Conservation (phyloP, 2,888 invertebrate genomes). For the Lepidocyrtinus sp. region DNA sequence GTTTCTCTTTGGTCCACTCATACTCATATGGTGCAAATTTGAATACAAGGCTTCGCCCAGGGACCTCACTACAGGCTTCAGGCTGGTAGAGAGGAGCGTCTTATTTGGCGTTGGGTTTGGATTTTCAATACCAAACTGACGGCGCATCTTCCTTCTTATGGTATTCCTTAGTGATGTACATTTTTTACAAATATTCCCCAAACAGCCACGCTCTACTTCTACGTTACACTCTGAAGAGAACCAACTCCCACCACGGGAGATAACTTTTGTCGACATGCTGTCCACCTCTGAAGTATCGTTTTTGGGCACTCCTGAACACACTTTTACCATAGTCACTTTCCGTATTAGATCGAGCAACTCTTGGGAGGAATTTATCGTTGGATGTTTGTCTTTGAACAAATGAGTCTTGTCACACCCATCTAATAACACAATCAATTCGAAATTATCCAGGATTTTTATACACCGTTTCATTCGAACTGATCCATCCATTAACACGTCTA, state of each 20-base stretch:
- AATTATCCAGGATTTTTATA: conserved; percentile 35
- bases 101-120: not conserved
- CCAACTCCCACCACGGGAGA: conserved; percentile 33
- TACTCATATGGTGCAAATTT: conserved; percentile 33
- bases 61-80: conserved; percentile 32
- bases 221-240: conserved; percentile 39
- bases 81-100: conserved; percentile 18
- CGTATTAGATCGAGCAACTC: conserved; percentile 35
- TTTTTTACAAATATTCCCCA: conserved; percentile 39
- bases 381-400: conserved; percentile 34
- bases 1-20: not conserved
- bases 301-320: conserved; percentile 30
- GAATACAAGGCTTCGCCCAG: conserved; percentile 38
- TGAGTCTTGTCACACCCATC: conserved; percentile 34
- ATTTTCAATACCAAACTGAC: conserved; percentile 21
- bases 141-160: conserved; percentile 19
- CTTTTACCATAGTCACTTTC: conserved; percentile 42
- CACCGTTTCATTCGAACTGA: conserved; percentile 34
- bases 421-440: conserved; percentile 34
- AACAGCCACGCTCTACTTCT: conserved; percentile 35
- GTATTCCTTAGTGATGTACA: conserved; percentile 38
- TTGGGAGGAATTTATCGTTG: not conserved
- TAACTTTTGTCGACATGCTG: conserved; percentile 16
- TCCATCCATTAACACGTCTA: conserved; percentile 35
- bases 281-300: conserved; percentile 35